Evolutionary conservation across 2,797 vertebrate genomes (phyloP), one percentile per base, ranked within the genome.

Genomic region (Pelobates cultripes): DNA sequence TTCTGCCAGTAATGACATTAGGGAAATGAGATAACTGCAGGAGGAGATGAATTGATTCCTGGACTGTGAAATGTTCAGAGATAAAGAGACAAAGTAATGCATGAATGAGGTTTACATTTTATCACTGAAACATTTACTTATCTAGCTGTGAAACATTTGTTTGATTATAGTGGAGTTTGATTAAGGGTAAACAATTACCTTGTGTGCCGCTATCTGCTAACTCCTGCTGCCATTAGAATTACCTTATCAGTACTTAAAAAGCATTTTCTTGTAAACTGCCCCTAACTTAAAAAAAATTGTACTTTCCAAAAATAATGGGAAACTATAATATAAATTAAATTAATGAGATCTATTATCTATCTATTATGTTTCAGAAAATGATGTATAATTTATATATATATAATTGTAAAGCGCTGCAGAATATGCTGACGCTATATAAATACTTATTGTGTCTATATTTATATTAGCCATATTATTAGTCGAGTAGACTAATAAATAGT

Each of bases 111-210:
- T 45, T 15, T 17, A 45, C 42, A 15, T 70, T 70, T 47, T 70
- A 70, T 70, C 68, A 45, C 14, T 14, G 42, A 45, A 44, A 44
- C 68, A 70, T 70, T 70, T 45, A n/a, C 68, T 45, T 70, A 70
- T 15, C 68, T 70, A n/a, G 8, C 43, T 17, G 43, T 2, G 68
- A 70, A 70, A 45, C 14, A 7, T 15, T 28, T 70, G 68, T 44
- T 45, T 64, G 61, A 64, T 64, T 64, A 40, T 40, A 40, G 40
- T 68, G 40, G 41, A 12, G 13, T 42, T 68, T 68, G 66, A 68
- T 68, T 68, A 43, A 68, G 61, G 10, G 17, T 64, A 64, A 64
- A 64, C n/a, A 64, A 64, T 64, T 44, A 47, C 68, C 68, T 17
- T n/a, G 15, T 70, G 15, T 70, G 43, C 44, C 61, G 28, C 4